Base-by-base conservation (phyloP, 2,888 invertebrate species). In the Himalopsyche japonica region DNA sequence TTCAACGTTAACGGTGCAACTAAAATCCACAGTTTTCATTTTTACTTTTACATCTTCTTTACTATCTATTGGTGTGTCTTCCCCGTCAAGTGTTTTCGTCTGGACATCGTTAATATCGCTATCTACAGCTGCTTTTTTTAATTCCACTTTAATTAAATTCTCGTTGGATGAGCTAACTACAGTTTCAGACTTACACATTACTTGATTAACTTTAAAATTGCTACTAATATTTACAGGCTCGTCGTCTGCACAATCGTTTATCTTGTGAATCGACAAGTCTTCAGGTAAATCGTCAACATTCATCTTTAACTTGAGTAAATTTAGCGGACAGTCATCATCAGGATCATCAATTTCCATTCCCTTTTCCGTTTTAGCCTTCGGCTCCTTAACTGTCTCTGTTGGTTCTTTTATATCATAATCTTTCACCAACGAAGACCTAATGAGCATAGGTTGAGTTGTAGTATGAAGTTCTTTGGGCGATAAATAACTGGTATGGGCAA, bases 401-500 rank as follows among this genome's bases (percentile, higher is more conserved):
- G 18, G 80, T 76, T 43, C 82, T 81, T 37, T 82, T 57, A 87
- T 86, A 27, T 78, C 78, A 77, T 79, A 76, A 57, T 34, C 82
- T 79, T 32, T 84, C 84, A 87, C 85, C 86, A 70, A 87, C 87
- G 88, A 32, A 64, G 57, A 81, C 64, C 79, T 82, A 30, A 49
- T 49, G 49, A 95, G 91, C 88, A 93, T 91, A 0, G 95, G 95
- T 89, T 96, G 96, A 82, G 95, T 93, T n/a, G 95, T 94, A 0
- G 97, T 97, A 89, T 96, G 95, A 82, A 92, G 88, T 93, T 98
- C 98, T 88, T 93, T 92, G 83, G 93, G 93, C 89, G 94, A 93
- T 78, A 98, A 92, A 86, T 94, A 93, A 87, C 96, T 95, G 30
- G 96, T 95, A 89, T 98, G 95, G 85, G 94, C 93, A 91, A 97